Percentiles rank a stretch among this genome's conserved stretches.
Evolutionary conservation across 2,888 invertebrate species (phyloP).

Genomic region (Torymus texanus): DNA sequence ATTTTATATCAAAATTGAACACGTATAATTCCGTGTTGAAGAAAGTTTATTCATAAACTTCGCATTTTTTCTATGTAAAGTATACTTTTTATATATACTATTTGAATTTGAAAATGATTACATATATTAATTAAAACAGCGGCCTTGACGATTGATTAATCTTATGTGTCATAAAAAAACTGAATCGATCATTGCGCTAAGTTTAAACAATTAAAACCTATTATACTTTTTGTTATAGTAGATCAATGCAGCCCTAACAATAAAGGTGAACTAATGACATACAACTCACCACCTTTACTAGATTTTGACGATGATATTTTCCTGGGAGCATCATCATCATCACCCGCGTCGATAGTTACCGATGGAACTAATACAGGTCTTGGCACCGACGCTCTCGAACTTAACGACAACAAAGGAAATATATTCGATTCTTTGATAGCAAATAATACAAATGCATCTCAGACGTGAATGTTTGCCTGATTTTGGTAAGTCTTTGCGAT

Average conservation of each 20-base stretch:
- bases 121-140: too few species aligned
- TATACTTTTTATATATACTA: too few species aligned
- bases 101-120: too few species aligned
- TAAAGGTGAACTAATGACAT: conserved; percentile 71
- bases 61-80: too few species aligned
- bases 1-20: too few species aligned
- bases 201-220: neutral
- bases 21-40: too few species aligned
- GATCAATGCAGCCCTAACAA: conserved; percentile 58
- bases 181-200: neutral
- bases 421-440: conserved; percentile 64
- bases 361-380: conserved; percentile 57
- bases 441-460: conserved; percentile 59
- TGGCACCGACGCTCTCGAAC: conserved; percentile 63
- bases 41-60: too few species aligned
- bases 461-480: conserved; percentile 42
- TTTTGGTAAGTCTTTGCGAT: conserved; percentile 25
- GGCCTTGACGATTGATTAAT: conserved; percentile 9
- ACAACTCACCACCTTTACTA: conserved; percentile 66
- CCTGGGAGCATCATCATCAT: conserved; percentile 61
- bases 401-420: conserved; percentile 65
- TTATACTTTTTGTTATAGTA: conserved; percentile 29
- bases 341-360: conserved; percentile 56
- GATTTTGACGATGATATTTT: conserved; percentile 72
- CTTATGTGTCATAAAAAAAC: neutral